Evolutionary conservation across 2,797 vertebrate species (phyloP).

Genomic region (Sparus aurata): DNA sequence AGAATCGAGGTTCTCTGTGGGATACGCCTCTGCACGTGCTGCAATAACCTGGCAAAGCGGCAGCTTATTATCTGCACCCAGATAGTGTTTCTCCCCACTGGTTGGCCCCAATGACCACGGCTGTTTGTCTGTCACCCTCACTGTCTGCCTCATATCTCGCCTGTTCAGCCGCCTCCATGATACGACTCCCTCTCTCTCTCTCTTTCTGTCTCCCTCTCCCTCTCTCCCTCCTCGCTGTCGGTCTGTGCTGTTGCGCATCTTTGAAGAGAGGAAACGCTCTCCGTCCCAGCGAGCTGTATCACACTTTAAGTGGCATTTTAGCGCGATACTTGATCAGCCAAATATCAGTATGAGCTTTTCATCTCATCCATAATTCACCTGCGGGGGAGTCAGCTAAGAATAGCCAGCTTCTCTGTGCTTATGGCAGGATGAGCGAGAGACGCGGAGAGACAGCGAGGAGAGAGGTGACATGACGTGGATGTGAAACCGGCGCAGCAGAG

Average conservation of each 20-base stretch:
- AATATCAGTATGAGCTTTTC: constrained; percentile 79
- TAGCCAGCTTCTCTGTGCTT: constrained; percentile 56
- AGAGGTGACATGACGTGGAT: constrained; percentile 57
- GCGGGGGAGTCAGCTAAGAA: constrained; percentile 70
- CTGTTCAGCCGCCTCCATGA: constrained; percentile 54
- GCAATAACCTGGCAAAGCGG: constrained; percentile 49
- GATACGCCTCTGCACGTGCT: constrained; percentile 32
- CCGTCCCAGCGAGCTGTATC: constrained; percentile 61
- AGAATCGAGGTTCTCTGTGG: constrained; percentile 53
- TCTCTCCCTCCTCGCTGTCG: constrained; percentile 13
- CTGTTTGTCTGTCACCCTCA: constrained; percentile 66
- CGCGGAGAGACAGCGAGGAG: constrained; percentile 12
- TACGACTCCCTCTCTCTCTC: constrained; percentile 20
- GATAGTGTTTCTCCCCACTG: constrained; percentile 59
- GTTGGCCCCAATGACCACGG: constrained; percentile 62
- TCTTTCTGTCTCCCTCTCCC: constrained; percentile 25
- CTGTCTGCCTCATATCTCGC: constrained; percentile 68
- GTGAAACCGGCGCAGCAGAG: constrained; percentile 33
- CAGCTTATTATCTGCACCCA: constrained; percentile 66
- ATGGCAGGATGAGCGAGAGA: constrained; percentile 36
- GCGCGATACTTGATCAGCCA: constrained; percentile 80
- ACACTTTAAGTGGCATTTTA: constrained; percentile 82
- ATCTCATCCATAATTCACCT: constrained; percentile 85
- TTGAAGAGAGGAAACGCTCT: constrained; percentile 35
- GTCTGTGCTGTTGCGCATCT: constrained; percentile 29